phyloP scores from a whole-genome alignment of 2,113 vertebrate genomes.

The Ammodytes marinus region DNA sequence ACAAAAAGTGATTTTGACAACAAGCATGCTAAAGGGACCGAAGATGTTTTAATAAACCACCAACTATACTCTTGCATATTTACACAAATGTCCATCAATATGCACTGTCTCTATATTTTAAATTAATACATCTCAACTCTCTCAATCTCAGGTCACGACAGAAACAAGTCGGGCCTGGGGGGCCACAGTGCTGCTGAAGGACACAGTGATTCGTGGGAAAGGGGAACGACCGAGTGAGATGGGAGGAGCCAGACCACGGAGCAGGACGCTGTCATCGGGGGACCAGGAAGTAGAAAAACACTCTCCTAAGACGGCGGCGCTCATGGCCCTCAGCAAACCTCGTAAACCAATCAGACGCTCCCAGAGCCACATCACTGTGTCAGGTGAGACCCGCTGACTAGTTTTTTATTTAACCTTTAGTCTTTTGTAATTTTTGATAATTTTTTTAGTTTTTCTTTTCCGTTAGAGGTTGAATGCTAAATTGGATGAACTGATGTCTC shows the following conservation, averaged over 20 bases:
- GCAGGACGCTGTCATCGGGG: constrained; percentile 77
- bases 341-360: constrained; percentile 93
- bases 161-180: constrained; percentile 90
- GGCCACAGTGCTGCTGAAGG: constrained; percentile 90
- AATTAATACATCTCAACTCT: too few relatives aligned
- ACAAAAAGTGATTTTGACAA: too few relatives aligned
- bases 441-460: too few relatives aligned
- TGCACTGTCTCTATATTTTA: too few relatives aligned
- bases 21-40: too few relatives aligned
- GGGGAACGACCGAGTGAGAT: constrained; percentile 76
- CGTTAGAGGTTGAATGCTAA: too few relatives aligned
- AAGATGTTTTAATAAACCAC: too few relatives aligned
- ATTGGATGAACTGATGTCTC: too few relatives aligned
- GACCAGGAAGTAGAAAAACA: constrained; percentile 75
- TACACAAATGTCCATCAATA: too few relatives aligned
- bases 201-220: constrained; percentile 90
- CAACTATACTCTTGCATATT: too few relatives aligned
- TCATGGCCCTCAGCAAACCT: constrained; percentile 93
- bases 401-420: too few relatives aligned
- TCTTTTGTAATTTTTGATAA: too few relatives aligned
- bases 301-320: constrained; percentile 91
- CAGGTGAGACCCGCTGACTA: constrained; percentile 84
- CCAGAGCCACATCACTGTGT: constrained; percentile 92
- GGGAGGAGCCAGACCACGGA: constrained; percentile 62
- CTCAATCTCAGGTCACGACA: constrained; percentile 23